Conservation (phyloP, 2,797 vertebrate genomes). For the Syncerus caffer region DNA sequence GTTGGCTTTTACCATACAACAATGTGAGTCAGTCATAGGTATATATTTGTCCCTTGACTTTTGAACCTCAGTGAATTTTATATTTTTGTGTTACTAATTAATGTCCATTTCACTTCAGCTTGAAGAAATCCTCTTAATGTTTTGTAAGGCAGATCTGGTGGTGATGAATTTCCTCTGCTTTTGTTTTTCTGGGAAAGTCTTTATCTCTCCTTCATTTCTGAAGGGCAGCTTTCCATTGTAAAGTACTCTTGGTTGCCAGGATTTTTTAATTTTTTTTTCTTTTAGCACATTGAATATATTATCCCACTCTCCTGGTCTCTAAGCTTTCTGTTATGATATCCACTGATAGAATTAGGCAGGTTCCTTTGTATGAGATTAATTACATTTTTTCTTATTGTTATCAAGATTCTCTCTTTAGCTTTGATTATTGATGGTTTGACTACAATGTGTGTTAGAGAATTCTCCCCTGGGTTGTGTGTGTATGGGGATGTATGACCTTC, state of each 20-base stretch:
- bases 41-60: not conserved
- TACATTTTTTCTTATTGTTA: not conserved
- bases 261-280: not conserved
- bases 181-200: not conserved
- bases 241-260: not conserved
- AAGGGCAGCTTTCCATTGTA: not conserved
- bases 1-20: not conserved
- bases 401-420: not conserved
- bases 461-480: not conserved
- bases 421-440: not conserved
- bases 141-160: not conserved
- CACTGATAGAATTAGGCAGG: not conserved
- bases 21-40: not conserved
- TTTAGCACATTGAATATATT: not conserved
- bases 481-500: not conserved
- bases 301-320: not conserved
- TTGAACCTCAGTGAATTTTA: not conserved
- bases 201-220: not conserved
- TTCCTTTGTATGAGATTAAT: not conserved
- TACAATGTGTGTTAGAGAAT: not conserved
- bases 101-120: not conserved
- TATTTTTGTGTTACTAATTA: not conserved
- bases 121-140: not conserved
- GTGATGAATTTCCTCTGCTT: not conserved
- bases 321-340: not conserved